phyloP scores from a whole-genome alignment of 2,888 invertebrate genomes.

The Shargacucullia verbasci region DNA sequence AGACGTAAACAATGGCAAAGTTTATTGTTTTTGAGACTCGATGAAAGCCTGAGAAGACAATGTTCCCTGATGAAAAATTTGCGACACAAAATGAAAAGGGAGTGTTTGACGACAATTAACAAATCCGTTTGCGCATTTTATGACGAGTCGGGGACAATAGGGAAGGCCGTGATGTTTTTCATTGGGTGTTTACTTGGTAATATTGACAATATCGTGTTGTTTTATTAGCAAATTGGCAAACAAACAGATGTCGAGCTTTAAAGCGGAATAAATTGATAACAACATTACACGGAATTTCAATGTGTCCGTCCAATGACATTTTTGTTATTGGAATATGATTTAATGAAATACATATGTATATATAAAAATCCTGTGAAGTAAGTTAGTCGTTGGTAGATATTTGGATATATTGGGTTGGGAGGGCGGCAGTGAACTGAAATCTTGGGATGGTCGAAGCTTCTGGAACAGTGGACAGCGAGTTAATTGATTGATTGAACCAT shows the following conservation, averaged over 20 bases:
- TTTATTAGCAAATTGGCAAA: constrained; percentile 45
- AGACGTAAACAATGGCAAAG: constrained; percentile 66
- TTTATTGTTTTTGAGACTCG: constrained; percentile 65
- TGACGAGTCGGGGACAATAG: constrained; percentile 45
- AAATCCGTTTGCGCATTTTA: constrained; percentile 63
- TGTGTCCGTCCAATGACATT: neutral
- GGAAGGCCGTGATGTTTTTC: constrained; percentile 34
- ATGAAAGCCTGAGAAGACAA: constrained; percentile 39
- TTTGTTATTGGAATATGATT: neutral
- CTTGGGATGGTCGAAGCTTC: no score
- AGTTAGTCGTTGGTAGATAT: no score
- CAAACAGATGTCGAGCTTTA: constrained; percentile 21
- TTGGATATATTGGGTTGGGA: no score
- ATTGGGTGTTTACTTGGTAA: constrained; percentile 44
- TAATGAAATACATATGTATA: constrained; percentile 8
- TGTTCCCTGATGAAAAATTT: constrained; percentile 58
- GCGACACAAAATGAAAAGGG: constrained; percentile 54
- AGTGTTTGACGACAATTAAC: constrained; percentile 65
- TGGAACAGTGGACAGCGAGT: neutral
- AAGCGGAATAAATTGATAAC: constrained; percentile 24
- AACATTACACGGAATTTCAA: constrained; percentile 4
- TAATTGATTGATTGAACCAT: constrained; percentile 29
- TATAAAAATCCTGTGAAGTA: no score
- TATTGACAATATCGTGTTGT: constrained; percentile 42
- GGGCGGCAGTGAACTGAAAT: no score